These are phyloP conservation scores for Plectus sambesii DNA, from an alignment of 1,140 invertebrate genomes.

Conservation along the genomic window DNA sequence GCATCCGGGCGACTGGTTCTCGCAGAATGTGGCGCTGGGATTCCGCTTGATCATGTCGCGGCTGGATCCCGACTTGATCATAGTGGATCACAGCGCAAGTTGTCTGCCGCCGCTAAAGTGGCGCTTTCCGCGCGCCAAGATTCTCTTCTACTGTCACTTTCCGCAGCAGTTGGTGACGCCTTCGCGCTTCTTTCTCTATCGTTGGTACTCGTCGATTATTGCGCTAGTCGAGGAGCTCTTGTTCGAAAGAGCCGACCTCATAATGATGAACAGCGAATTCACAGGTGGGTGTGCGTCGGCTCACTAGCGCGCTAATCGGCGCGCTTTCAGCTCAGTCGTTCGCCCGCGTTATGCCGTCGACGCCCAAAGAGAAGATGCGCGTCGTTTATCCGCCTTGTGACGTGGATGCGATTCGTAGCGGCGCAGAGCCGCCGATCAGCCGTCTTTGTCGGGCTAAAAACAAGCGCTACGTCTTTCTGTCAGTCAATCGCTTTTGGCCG, in stretches of 20 bases:
- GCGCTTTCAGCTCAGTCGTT: conserved; percentile 35
- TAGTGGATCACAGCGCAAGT: conserved; percentile 42
- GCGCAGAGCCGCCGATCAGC: conserved; percentile 18
- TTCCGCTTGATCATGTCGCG: conserved; percentile 29
- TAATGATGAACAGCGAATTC: conserved; percentile 44
- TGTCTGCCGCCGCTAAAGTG: conserved; percentile 44
- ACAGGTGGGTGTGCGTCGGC: conserved; percentile 28
- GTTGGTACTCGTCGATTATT: conserved; percentile 41
- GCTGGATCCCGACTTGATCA: conserved; percentile 37
- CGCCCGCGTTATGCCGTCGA: conserved; percentile 35
- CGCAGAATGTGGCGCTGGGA: conserved; percentile 39
- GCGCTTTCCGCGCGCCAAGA: conserved; percentile 35
- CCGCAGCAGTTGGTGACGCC: conserved; percentile 44
- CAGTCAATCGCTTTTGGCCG: conserved; percentile 46
- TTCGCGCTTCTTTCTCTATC: conserved; percentile 43
- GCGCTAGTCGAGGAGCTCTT: conserved; percentile 37
- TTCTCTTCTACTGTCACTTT: conserved; percentile 45
- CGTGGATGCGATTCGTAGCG: conserved; percentile 33
- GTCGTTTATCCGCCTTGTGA: conserved; percentile 45
- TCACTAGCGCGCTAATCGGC: conserved; percentile 4
- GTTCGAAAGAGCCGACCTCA: conserved; percentile 34
- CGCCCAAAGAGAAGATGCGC: conserved; percentile 31
- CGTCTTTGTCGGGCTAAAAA: conserved; percentile 29
- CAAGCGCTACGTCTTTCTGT: conserved; percentile 35
- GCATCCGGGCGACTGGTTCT: conserved; percentile 44